Evolutionary conservation across 1,140 invertebrate genomes (phyloP).

Genomic region (Habropoda laboriosa): DNA sequence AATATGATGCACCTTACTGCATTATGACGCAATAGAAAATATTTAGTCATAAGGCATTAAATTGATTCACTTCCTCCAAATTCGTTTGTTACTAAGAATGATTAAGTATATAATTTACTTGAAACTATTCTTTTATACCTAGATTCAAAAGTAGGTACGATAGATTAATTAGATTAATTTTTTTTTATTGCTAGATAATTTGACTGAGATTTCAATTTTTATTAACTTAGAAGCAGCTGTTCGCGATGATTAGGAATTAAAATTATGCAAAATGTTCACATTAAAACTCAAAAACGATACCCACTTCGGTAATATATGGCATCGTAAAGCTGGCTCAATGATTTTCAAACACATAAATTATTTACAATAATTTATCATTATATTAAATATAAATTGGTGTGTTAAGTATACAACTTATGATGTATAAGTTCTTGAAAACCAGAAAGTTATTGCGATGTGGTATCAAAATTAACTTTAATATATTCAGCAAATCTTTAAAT

Average conservation of each 20-base stretch:
- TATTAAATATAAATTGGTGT: slow-evolving; percentile 49
- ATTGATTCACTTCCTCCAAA: slow-evolving; percentile 40
- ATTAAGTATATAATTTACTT: slow-evolving; percentile 62
- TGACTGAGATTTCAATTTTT: slow-evolving; percentile 70
- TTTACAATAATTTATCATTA: slow-evolving; percentile 69
- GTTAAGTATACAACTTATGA: slow-evolving; percentile 61
- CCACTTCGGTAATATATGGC: slow-evolving; percentile 42
- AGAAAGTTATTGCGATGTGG: slow-evolving; percentile 50
- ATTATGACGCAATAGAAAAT: slow-evolving; percentile 69
- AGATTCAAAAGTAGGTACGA: slow-evolving; percentile 60
- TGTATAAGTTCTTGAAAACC: slow-evolving; percentile 48
- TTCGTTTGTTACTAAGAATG: slow-evolving; percentile 51
- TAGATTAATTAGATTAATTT: slow-evolving; percentile 70
- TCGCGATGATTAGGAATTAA: slow-evolving; percentile 35
- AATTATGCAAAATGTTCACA: slow-evolving; percentile 46
- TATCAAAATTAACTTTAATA: slow-evolving; percentile 13
- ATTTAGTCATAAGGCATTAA: slow-evolving; percentile 71
- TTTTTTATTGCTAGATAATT: slow-evolving; percentile 77
- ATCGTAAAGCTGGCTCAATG: slow-evolving; percentile 47
- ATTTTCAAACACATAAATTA: slow-evolving; percentile 63
- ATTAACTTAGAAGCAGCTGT: slow-evolving; percentile 31
- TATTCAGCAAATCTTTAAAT: background rate
- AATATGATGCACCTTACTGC: slow-evolving; percentile 63
- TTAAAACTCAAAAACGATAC: slow-evolving; percentile 33
- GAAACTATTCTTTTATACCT: slow-evolving; percentile 61